Conservation (phyloP, 2,113 vertebrate species). For the Amia ocellicauda region DNA sequence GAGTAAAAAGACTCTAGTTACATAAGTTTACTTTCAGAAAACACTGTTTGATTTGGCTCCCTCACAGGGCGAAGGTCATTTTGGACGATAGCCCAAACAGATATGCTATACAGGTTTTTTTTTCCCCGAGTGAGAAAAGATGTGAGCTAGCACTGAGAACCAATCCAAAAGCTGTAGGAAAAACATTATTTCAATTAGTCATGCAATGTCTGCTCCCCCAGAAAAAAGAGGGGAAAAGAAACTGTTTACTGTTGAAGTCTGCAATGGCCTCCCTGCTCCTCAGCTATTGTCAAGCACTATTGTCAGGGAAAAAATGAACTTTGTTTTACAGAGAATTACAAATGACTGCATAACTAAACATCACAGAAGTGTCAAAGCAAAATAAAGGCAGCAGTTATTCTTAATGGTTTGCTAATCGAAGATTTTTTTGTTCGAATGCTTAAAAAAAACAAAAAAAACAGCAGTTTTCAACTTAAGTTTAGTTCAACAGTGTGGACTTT, state of each 20-base stretch:
- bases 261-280: too few relatives aligned
- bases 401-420: neutral
- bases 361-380: neutral
- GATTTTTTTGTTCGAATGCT: too few relatives aligned
- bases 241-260: neutral
- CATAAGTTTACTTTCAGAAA: neutral
- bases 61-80: neutral
- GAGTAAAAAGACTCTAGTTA: neutral
- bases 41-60: conserved; percentile 3
- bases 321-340: neutral
- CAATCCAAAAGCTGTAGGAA: neutral
- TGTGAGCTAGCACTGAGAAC: neutral
- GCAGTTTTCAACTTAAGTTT: too few relatives aligned
- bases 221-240: neutral
- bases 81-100: neutral
- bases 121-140: neutral
- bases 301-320: neutral
- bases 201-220: neutral
- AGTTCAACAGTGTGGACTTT: neutral
- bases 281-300: neutral
- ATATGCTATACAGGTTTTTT: neutral
- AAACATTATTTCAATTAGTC: neutral
- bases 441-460: too few relatives aligned
- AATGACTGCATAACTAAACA: neutral
- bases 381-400: neutral